Conservation (phyloP, 2,113 vertebrate genomes). For the Atractosteus spatula region DNA sequence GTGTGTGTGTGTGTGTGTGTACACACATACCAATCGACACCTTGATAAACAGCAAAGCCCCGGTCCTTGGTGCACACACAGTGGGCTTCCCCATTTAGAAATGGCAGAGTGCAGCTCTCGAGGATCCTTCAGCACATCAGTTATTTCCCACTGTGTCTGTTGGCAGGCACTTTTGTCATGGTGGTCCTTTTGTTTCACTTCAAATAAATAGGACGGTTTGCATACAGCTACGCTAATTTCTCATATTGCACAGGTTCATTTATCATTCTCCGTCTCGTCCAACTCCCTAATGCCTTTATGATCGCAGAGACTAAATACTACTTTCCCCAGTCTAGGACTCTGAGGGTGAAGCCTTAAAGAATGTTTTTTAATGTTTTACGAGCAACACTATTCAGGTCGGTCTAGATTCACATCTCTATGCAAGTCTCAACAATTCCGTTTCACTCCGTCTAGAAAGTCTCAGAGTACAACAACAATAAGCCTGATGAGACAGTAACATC, state of each 20-base stretch:
- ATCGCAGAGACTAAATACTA: conserved; percentile 45
- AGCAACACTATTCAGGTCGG: no score
- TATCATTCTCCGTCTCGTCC: conserved; percentile 48
- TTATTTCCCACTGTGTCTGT: conserved; percentile 56
- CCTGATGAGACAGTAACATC: no score
- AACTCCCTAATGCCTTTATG: conserved; percentile 47
- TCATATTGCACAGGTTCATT: conserved; percentile 46
- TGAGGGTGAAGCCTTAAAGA: conserved; percentile 30
- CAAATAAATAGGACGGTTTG: conserved; percentile 68
- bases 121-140: conserved; percentile 43
- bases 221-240: conserved; percentile 69
- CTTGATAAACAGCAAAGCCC: no score
- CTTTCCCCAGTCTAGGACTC: conserved; percentile 47
- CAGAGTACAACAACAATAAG: no score
- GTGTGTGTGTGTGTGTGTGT: no score
- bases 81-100: no score
- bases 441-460: no score
- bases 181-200: conserved; percentile 70
- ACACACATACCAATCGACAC: no score
- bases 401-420: no score
- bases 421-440: no score
- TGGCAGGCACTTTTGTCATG: conserved; percentile 67
- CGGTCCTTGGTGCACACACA: no score
- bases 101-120: no score
- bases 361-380: neutral